Evolutionary conservation across 2,797 vertebrate species (phyloP), one percentile per base, ranked within the genome.

Genomic region (Gouania willdenowi): DNA sequence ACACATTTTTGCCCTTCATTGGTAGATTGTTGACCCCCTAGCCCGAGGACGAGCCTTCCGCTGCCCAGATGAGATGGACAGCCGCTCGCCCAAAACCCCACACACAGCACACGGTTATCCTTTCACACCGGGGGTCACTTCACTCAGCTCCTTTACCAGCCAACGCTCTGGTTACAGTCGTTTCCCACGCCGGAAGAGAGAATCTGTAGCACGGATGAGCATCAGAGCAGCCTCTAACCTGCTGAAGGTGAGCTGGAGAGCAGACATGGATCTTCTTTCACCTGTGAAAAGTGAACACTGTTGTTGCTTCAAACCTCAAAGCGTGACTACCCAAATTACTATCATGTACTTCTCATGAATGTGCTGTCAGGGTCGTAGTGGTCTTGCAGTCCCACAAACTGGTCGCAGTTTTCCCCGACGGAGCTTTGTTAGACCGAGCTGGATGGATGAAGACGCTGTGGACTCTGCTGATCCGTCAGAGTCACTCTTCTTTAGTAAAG

Each of bases 401-500:
- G 83, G 85, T 28, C 84, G 66, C 6, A 87, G 70, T 37, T 72
- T 75, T 38, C 85, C 86, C 35, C 91, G 91, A 38, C 88, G 89
- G 61, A 97, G 94, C 77, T 98, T 98, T 7, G 46, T 77, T 20
- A 87, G 88, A 49, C 90, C 89, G 64, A 95, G 95, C 82, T 93
- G 89, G 89, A 67, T 92, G 82, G 95, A 97, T 0, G 96, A 98
- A 14, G 95, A 98, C 22, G 87, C 70, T 0, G 89, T 90, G 8
- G 94, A 97, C 5, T 91, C 86, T 1, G 88, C 82, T 0, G 94
- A 93, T 57, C 86, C 84, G 0, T 84, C 91, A 0, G 91, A 91
- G 72, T 95, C 90, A 0, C 90, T 95, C 1, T 97, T 97, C 81
- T 98, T 97, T 79, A 97, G 92, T 87, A 98, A 97, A 94, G 96